Evolutionary conservation across 2,888 invertebrate genomes (phyloP), one percentile per base, ranked within the genome.

Genomic region (Trichacis sp.): DNA sequence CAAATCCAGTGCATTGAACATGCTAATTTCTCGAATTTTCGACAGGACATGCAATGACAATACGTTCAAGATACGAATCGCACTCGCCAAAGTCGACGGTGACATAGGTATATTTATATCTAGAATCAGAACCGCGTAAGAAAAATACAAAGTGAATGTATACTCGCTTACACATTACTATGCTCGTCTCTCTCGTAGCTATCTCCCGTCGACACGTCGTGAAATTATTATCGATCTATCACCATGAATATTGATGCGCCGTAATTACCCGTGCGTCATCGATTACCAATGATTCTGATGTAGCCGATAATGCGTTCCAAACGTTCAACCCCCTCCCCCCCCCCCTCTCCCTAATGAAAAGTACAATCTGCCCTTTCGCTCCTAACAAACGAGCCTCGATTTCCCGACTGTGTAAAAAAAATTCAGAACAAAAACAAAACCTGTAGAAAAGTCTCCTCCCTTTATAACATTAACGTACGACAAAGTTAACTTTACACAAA

Each of bases 121-220:
- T 52, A 46, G 50, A 17, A 49, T 45, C 58, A 61, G 17, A 53
- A 56, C 6, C 60, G 69, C 60, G 70, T 74, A 73, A 71, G 69
- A 73, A 75, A 75, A 74, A 74, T 74, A 73, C 64, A 68, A 75
- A 75, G 69, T 74, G 68, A 68, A 57, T 30, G 49, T 63, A 60
- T 51, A 63, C 43, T 62, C 63, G 60, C 56, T 61, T 55, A 51
- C 45, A 51, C 60, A 60, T 56, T 30, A 46, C 36, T 46, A 51
- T 20, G 49, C 11, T 59, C 17, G 53, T 57, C 29, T 51, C 40
- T 24, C 49, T 46, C 43, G 30, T 19, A 36, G 29, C 40, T 48
- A 53, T 11, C 40, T 29, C 55, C 47, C 33, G 47, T 52, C 38
- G 19, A 33, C 56, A 18, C 46, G 33, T 42, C 48, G 30, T 60